Percentiles rank a stretch among this genome's conserved stretches.
These are phyloP conservation scores for Suncus etruscus DNA, from an alignment of 2,113 vertebrate species.

Conservation along the genomic window DNA sequence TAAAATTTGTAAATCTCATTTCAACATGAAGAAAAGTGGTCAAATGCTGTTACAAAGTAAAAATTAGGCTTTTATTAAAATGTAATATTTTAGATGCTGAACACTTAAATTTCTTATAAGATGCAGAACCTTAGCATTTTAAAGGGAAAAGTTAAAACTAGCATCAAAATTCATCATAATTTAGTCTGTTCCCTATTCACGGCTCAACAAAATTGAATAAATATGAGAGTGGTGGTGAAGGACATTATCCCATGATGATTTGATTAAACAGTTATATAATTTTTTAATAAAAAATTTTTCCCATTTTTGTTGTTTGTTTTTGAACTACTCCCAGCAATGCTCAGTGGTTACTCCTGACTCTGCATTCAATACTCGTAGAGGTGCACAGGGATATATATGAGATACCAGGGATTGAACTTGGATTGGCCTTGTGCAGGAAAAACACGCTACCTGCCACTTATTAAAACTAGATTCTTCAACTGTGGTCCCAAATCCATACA, in stretches of 20 bases:
- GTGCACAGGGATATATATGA: too few species aligned
- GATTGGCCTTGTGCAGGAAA: too few species aligned
- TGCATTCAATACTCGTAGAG: too few species aligned
- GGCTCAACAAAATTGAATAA: not conserved
- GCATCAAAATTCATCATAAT: constrained; percentile 10
- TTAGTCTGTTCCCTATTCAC: constrained; percentile 26
- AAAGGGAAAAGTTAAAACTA: constrained; percentile 21
- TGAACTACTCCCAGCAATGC: too few species aligned
- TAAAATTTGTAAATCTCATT: constrained; percentile 24
- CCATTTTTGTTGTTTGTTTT: too few species aligned
- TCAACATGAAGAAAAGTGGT: not conserved
- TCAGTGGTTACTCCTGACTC: too few species aligned
- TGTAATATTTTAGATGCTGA: constrained; percentile 1
- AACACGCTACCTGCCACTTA: too few species aligned
- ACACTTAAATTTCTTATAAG: not conserved
- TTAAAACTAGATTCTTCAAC: too few species aligned
- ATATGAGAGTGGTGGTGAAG: not conserved
- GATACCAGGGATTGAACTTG: too few species aligned
- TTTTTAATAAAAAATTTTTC: not conserved
- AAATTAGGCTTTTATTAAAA: constrained; percentile 23
- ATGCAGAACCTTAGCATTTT: constrained; percentile 17
- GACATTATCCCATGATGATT: not conserved
- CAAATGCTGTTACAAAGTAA: constrained; percentile 5
- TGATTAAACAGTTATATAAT: not conserved
- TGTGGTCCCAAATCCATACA: too few species aligned